Percentiles rank a stretch among this genome's conserved stretches.
These are phyloP conservation scores for Steinernema hermaphroditum DNA, from an alignment of 2,888 invertebrate species.

Conservation along the genomic window DNA sequence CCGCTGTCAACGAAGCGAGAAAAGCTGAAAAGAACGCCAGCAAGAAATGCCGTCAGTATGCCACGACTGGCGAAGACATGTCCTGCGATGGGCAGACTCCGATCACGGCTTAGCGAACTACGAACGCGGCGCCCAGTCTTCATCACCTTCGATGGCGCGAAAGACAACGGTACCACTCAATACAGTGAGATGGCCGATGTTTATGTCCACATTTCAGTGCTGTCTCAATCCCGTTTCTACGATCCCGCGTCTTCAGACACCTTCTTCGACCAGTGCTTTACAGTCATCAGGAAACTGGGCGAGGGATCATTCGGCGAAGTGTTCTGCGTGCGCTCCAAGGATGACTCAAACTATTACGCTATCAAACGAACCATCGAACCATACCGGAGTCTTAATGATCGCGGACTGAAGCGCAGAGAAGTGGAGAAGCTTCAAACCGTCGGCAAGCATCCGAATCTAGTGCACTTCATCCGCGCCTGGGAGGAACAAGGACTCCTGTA, in stretches of 20 bases:
- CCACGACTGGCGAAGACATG: too few species aligned
- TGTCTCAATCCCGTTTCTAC: slow-evolving; percentile 62
- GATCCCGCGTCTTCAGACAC: slow-evolving; percentile 68
- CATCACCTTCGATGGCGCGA: not conserved
- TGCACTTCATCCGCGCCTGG: slow-evolving; percentile 76
- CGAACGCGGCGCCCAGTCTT: not conserved
- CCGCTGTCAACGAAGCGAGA: too few species aligned
- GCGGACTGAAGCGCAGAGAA: slow-evolving; percentile 52
- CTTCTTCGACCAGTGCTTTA: slow-evolving; percentile 76
- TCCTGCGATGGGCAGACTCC: too few species aligned
- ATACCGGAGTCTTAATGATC: slow-evolving; percentile 47
- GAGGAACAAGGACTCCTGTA: slow-evolving; percentile 76
- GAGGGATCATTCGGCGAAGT: slow-evolving; percentile 78
- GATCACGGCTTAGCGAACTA: too few species aligned
- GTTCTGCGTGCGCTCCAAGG: slow-evolving; percentile 60
- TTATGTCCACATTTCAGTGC: slow-evolving; percentile 20
- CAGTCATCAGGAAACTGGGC: slow-evolving; percentile 73
- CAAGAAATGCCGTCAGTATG: too few species aligned
- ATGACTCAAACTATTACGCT: slow-evolving; percentile 76
- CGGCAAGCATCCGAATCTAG: slow-evolving; percentile 75
- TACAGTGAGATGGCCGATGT: too few species aligned
- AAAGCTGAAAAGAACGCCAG: too few species aligned
- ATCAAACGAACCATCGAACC: slow-evolving; percentile 73
- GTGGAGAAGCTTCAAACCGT: slow-evolving; percentile 75
- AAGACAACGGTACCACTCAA: not conserved